Percentiles rank a stretch among this genome's conserved stretches.
These are phyloP conservation scores for Caracal caracal DNA, from an alignment of 2,113 vertebrate genomes.

Conservation along the genomic window DNA sequence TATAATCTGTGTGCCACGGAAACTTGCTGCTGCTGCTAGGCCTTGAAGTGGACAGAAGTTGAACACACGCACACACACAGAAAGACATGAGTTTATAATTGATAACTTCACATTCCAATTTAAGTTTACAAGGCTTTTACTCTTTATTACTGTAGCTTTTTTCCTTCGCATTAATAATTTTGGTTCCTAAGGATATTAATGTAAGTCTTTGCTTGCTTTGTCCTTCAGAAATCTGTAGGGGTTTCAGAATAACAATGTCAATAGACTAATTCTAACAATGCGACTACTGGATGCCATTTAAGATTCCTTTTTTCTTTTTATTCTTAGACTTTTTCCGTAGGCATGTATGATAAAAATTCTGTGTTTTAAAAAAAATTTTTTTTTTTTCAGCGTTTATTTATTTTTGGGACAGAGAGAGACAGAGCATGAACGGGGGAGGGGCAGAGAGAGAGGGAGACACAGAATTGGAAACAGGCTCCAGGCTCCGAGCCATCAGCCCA, in stretches of 20 bases:
- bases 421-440: too few relatives aligned
- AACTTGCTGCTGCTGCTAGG: neutral
- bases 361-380: slow-evolving; percentile 28
- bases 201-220: slow-evolving; percentile 1
- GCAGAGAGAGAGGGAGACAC: too few relatives aligned
- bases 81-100: neutral
- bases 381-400: too few relatives aligned
- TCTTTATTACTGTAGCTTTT: neutral
- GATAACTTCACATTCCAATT: neutral
- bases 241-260: neutral
- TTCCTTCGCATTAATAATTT: neutral
- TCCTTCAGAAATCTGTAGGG: neutral
- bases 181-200: neutral
- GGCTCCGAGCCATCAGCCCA: too few relatives aligned
- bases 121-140: neutral
- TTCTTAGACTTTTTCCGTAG: neutral
- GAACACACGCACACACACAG: neutral
- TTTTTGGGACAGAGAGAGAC: too few relatives aligned
- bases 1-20: neutral
- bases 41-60: neutral
- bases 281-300: neutral
- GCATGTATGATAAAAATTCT: neutral
- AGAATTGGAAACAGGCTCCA: too few relatives aligned
- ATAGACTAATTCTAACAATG: neutral
- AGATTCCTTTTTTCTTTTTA: neutral